A percentile compares a stretch with the other conserved stretches of the same genome.
phyloP scores from a whole-genome alignment of 64 coral and sea anemone genomes.

The Montipora capricornis region DNA sequence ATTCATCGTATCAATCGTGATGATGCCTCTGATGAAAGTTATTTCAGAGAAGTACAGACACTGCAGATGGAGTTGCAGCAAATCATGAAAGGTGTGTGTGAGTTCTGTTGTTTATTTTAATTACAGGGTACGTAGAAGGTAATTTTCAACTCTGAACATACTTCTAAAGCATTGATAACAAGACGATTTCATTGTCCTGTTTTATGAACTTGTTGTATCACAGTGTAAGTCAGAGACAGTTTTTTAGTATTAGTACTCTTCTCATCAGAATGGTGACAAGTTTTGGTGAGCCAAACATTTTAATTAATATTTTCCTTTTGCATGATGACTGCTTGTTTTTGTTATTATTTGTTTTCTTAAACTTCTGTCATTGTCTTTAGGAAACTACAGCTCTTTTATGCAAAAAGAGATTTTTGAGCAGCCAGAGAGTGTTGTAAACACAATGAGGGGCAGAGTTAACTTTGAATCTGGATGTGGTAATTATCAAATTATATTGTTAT shows the following conservation, averaged over 20 bases:
- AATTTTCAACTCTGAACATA: no score
- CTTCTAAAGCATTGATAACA: no score
- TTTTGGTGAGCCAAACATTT: not conserved
- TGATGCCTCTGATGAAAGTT: conserved; percentile 82
- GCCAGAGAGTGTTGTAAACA: conserved; percentile 98
- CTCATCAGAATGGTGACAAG: not conserved
- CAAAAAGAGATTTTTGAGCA: conserved; percentile 99
- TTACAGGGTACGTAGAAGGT: no score
- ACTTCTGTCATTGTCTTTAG: conserved; percentile 51
- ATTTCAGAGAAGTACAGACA: conserved; percentile 90
- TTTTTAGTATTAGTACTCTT: not conserved
- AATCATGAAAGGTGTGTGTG: conserved; percentile 95
- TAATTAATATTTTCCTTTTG: not conserved
- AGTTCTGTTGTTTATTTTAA: no score
- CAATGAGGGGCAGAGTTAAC: conserved; percentile 96
- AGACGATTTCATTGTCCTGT: no score
- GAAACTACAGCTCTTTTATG: conserved; percentile 94
- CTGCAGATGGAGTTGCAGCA: conserved; percentile 93
- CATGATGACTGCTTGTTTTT: not conserved
- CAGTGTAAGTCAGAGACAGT: no score
- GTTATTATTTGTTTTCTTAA: not conserved
- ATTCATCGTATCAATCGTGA: conserved; percentile 93
- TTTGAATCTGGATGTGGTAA: conserved; percentile 91
- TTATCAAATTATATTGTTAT: not conserved
- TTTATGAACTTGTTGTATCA: no score